A percentile compares a stretch with the other conserved stretches of the same genome.
phyloP scores from a whole-genome alignment of 92 coral and sea anemone species.

The Palythoa grandiflora region DNA sequence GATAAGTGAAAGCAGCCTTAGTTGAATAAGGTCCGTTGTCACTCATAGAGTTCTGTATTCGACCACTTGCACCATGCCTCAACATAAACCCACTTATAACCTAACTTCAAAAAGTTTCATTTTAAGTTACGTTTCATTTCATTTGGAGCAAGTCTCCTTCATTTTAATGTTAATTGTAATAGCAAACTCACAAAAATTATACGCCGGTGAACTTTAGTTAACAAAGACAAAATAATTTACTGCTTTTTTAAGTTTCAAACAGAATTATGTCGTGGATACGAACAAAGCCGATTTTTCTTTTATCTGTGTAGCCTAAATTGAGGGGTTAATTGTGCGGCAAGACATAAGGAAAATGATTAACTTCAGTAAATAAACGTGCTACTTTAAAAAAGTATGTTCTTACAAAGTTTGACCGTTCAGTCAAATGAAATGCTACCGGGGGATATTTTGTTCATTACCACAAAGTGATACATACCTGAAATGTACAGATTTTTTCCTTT shows the following conservation, averaged over 20 bases:
- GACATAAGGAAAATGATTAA: neutral
- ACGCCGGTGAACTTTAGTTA: too few species aligned
- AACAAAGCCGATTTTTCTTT: neutral
- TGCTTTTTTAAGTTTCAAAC: neutral
- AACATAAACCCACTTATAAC: neutral
- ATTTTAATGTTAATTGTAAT: too few species aligned
- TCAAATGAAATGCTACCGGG: too few species aligned
- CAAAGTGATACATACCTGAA: neutral
- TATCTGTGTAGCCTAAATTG: neutral
- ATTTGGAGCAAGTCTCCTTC: neutral
- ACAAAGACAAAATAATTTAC: neutral
- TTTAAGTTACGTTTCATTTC: neutral
- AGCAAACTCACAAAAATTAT: too few species aligned
- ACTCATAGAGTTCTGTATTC: too few species aligned
- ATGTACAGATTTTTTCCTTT: neutral
- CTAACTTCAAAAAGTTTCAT: neutral
- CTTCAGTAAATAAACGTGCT: too few species aligned
- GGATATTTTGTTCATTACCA: neutral
- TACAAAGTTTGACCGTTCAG: too few species aligned
- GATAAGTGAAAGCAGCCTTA: neutral
- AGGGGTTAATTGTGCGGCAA: too few species aligned
- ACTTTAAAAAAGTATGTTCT: too few species aligned
- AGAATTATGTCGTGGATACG: neutral
- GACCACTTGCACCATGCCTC: neutral
- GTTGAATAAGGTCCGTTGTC: neutral